Evolutionary conservation across 2,888 invertebrate genomes (phyloP).

Genomic region (Eupeodes luniger): DNA sequence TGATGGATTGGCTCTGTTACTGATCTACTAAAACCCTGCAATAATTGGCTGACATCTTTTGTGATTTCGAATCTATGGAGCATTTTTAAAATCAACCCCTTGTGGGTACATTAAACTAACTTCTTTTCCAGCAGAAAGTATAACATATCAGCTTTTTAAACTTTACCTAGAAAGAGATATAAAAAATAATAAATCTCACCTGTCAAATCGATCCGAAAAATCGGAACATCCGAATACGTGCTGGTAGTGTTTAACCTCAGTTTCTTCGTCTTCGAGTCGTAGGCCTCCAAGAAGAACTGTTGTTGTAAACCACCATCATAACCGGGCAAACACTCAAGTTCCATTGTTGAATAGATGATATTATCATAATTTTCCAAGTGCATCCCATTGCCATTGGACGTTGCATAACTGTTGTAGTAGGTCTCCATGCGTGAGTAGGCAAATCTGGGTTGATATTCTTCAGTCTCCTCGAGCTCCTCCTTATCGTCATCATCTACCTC

Average conservation of each 20-base stretch:
- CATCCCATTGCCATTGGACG: slow-evolving; percentile 77
- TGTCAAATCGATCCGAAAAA: slow-evolving; percentile 86
- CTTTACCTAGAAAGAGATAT: too few species aligned
- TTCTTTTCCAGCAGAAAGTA: too few species aligned
- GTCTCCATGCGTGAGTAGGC: slow-evolving; percentile 84
- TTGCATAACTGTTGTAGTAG: slow-evolving; percentile 82
- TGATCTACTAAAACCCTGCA: too few species aligned
- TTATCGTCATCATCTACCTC: slow-evolving; percentile 77
- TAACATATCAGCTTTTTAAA: too few species aligned
- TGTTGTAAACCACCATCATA: slow-evolving; percentile 96
- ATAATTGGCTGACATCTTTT: too few species aligned
- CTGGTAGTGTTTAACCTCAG: slow-evolving; percentile 89
- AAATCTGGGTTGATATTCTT: slow-evolving; percentile 78
- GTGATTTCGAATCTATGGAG: too few species aligned
- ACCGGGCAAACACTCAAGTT: slow-evolving; percentile 93
- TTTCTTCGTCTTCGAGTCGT: slow-evolving; percentile 90
- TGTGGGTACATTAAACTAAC: too few species aligned
- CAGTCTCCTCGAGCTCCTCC: slow-evolving; percentile 68
- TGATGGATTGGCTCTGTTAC: too few species aligned
- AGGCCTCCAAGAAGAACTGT: slow-evolving; percentile 92
- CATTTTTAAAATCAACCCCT: too few species aligned
- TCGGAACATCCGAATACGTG: slow-evolving; percentile 86
- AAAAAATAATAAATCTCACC: slow-evolving; percentile 78
- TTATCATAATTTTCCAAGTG: slow-evolving; percentile 84
- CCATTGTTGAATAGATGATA: slow-evolving; percentile 85